Evolutionary conservation across 2,797 vertebrate genomes (phyloP).

Genomic region (Cynodonichthys magdalenae): DNA sequence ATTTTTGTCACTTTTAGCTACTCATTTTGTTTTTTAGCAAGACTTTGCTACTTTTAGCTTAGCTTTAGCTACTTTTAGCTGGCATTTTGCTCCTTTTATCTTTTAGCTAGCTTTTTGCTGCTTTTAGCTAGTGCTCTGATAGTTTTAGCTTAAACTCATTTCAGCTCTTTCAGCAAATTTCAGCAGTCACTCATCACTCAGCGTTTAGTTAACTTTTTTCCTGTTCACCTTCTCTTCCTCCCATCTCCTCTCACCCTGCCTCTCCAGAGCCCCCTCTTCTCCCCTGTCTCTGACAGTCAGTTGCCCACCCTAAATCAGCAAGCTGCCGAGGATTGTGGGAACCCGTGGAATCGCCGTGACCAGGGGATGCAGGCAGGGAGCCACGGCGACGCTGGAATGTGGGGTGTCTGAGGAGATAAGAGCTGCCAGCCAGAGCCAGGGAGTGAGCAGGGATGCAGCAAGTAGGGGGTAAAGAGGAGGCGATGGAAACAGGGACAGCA

Average conservation of each 20-base stretch:
- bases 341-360: conserved; percentile 87
- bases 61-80: too few relatives aligned
- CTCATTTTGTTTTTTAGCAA: too few relatives aligned
- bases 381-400: conserved; percentile 87
- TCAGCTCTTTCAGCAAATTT: too few relatives aligned
- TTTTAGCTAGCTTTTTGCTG: too few relatives aligned
- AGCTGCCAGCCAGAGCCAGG: conserved; percentile 82
- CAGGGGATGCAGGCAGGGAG: conserved; percentile 85
- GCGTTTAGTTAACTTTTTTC: conserved; percentile 19
- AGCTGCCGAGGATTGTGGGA: conserved; percentile 86
- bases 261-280: conserved; percentile 63
- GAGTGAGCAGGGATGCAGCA: conserved; percentile 63
- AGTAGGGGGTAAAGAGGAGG: conserved; percentile 26
- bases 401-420: conserved; percentile 87
- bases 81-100: too few relatives aligned
- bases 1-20: too few relatives aligned
- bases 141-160: too few relatives aligned
- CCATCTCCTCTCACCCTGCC: conserved; percentile 56
- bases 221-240: conserved; percentile 30
- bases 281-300: conserved; percentile 76
- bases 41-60: too few relatives aligned
- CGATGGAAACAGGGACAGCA: conserved; percentile 66
- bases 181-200: too few relatives aligned
- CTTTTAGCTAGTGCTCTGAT: too few relatives aligned
- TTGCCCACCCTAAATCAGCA: conserved; percentile 83